phyloP scores from a whole-genome alignment of 2,888 invertebrate species.

The Drosophila parthenogenetica region DNA sequence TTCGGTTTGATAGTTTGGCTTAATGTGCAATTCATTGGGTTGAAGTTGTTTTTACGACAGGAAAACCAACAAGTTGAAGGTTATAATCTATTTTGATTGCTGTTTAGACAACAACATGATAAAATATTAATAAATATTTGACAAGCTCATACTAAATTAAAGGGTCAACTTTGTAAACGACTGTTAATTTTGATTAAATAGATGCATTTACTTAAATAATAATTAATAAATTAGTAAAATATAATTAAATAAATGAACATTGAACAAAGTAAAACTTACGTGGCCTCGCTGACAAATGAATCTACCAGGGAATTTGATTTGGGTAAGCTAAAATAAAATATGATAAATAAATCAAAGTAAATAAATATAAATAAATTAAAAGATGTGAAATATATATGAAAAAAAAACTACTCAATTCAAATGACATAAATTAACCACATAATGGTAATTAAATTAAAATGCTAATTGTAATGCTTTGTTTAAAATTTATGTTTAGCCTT shows the following conservation, averaged over 20 bases:
- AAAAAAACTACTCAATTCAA: not conserved
- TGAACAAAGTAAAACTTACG: slow-evolving; percentile 70
- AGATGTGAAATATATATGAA: not conserved
- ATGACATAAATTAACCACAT: no score
- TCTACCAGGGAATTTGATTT: slow-evolving; percentile 76
- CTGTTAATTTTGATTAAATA: no score
- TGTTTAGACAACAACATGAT: not conserved
- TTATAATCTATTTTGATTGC: not conserved
- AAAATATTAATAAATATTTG: not conserved
- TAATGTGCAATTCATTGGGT: slow-evolving; percentile 18
- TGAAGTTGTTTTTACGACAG: slow-evolving; percentile 19
- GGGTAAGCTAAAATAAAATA: slow-evolving; percentile 66
- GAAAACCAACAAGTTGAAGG: slow-evolving; percentile 15
- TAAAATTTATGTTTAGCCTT: no score
- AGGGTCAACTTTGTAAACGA: no score
- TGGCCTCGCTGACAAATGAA: slow-evolving; percentile 78
- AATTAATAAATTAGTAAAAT: not conserved
- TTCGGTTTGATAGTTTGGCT: slow-evolving; percentile 28
- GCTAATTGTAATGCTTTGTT: no score
- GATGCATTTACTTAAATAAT: slow-evolving; percentile 6
- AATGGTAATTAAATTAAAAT: not conserved
- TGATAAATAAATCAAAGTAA: slow-evolving; percentile 29
- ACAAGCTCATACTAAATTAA: not conserved
- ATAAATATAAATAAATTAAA: not conserved
- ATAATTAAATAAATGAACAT: slow-evolving; percentile 32